These are phyloP conservation scores for Diplosoma virens DNA, from an alignment of 23 tunicate species.

Conservation along the genomic window DNA sequence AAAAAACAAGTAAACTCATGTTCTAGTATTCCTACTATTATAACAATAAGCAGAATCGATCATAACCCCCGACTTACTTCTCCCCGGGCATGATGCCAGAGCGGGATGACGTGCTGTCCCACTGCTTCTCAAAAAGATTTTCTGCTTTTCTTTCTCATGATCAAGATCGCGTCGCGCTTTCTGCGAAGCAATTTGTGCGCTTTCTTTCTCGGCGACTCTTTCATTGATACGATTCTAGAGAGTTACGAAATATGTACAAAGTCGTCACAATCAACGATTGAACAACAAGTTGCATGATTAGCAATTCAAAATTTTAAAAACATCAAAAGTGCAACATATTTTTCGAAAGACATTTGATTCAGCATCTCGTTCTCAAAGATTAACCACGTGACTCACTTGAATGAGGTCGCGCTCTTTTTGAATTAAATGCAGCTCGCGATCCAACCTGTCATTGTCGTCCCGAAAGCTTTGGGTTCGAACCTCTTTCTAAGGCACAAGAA, in stretches of 20 bases:
- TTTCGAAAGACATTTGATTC: too few relatives aligned
- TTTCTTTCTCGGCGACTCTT: conserved; percentile 28
- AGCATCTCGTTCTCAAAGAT: too few relatives aligned
- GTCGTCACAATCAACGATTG: too few relatives aligned
- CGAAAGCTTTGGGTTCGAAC: conserved; percentile 24
- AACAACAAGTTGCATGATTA: not conserved
- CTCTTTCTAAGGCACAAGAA: too few relatives aligned
- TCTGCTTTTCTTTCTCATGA: conserved; percentile 30
- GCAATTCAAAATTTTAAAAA: not conserved
- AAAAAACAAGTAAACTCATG: too few relatives aligned
- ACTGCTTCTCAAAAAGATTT: not conserved
- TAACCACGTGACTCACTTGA: conserved; percentile 13
- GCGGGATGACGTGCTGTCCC: too few relatives aligned
- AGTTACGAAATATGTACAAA: too few relatives aligned
- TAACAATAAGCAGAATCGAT: too few relatives aligned
- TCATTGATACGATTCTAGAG: conserved; percentile 27
- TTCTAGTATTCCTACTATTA: too few relatives aligned
- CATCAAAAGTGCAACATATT: too few relatives aligned
- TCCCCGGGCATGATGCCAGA: too few relatives aligned
- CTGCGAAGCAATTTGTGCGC: conserved; percentile 45
- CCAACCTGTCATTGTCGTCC: conserved; percentile 16
- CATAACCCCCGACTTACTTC: too few relatives aligned
- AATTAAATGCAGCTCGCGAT: not conserved
- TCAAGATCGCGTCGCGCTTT: conserved; percentile 57
- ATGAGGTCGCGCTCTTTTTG: conserved; percentile 31